Evolutionary conservation across 2,797 vertebrate genomes (phyloP).

Genomic region (Syngnathus acus): DNA sequence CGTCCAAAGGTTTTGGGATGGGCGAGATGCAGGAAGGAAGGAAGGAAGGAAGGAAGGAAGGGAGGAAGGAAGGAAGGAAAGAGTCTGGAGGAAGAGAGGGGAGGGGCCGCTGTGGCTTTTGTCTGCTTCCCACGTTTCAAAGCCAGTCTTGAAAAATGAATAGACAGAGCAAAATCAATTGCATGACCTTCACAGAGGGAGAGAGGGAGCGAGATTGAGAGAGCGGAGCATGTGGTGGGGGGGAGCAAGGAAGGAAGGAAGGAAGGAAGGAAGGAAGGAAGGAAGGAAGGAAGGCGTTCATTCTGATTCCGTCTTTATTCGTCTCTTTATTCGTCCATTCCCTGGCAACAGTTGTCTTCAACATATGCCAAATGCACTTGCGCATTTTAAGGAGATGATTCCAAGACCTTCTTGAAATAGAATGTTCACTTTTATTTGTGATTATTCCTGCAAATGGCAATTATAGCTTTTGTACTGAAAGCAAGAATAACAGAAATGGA

Average conservation of each 20-base stretch:
- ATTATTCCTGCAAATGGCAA: no score
- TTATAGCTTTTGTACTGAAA: no score
- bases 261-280: slow-evolving; percentile 29
- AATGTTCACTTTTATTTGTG: no score
- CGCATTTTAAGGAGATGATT: no score
- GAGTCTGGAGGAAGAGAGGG: slow-evolving; percentile 39
- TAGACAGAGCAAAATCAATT: slow-evolving; percentile 83
- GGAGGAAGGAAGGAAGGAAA: slow-evolving; percentile 43
- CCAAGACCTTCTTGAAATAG: no score
- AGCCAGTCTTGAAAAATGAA: slow-evolving; percentile 83
- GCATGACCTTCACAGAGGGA: slow-evolving; percentile 78
- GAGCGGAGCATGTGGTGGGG: slow-evolving; percentile 32
- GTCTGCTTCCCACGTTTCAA: slow-evolving; percentile 84
- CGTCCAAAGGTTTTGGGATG: slow-evolving; percentile 37
- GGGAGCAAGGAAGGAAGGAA: slow-evolving; percentile 57
- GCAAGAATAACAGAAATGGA: no score
- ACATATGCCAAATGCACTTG: no score
- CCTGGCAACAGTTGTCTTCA: not conserved
- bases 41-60: slow-evolving; percentile 49
- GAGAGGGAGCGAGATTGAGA: slow-evolving; percentile 56
- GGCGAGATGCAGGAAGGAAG: slow-evolving; percentile 27
- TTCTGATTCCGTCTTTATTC: slow-evolving; percentile 43
- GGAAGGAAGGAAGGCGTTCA: slow-evolving; percentile 53
- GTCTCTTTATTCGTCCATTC: slow-evolving; percentile 25
- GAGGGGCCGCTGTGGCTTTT: slow-evolving; percentile 71